These are phyloP conservation scores for Trichoplax adhaerens DNA, from an alignment of 37 sponge, comb jelly and placozoan species.

Conservation along the genomic window DNA sequence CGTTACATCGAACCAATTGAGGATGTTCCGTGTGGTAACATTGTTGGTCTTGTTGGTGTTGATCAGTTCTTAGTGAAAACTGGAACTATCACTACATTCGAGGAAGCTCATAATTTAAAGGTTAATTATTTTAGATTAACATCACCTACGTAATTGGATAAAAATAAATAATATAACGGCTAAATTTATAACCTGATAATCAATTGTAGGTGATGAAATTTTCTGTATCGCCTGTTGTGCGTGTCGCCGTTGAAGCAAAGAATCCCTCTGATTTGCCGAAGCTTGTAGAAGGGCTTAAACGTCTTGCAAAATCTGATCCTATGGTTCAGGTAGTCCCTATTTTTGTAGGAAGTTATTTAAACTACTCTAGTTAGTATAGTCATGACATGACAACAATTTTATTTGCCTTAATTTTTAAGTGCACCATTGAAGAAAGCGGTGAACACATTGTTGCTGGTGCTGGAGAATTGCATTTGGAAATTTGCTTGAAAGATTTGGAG, in stretches of 20 bases:
- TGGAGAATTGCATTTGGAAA: slow-evolving; percentile 94
- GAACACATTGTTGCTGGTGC: slow-evolving; percentile 98
- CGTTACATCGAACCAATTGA: slow-evolving; percentile 88
- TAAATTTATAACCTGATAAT: not conserved
- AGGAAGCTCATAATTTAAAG: slow-evolving; percentile 90
- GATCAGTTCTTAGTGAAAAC: slow-evolving; percentile 99
- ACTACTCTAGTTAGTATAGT: not conserved
- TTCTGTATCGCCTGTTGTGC: slow-evolving; percentile 96
- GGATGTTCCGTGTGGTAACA: slow-evolving; percentile 98
- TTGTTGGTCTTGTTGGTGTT: slow-evolving; percentile 93
- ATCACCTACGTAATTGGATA: not conserved
- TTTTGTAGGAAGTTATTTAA: not conserved
- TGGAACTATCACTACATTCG: slow-evolving; percentile 81
- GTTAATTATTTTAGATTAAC: slow-evolving; percentile 14
- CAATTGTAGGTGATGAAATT: slow-evolving; percentile 83
- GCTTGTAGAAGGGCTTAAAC: slow-evolving; percentile 92
- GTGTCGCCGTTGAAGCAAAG: slow-evolving; percentile 96
- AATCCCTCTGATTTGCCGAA: slow-evolving; percentile 94
- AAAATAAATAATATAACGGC: not conserved
- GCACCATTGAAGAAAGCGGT: slow-evolving; percentile 88
- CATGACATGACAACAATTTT: not conserved
- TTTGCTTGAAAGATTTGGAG: slow-evolving; percentile 96
- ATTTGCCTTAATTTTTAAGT: slow-evolving; percentile 12
- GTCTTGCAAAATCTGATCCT: slow-evolving; percentile 96
- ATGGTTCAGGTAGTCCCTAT: slow-evolving; percentile 58